Base-by-base conservation (phyloP, 1,140 invertebrate species). In the Phthorimaea operculella region DNA sequence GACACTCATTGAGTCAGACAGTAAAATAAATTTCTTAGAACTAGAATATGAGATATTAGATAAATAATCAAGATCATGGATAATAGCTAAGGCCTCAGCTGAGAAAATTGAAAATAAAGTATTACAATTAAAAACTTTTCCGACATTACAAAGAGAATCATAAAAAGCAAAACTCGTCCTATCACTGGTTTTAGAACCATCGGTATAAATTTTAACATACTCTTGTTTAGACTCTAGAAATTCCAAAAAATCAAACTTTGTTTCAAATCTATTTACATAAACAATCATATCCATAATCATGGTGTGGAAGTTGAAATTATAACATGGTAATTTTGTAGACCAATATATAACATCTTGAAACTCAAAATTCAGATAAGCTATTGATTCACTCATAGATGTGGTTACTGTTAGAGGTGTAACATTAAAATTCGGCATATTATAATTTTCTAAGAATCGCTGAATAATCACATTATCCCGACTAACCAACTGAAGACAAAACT, bases 1-100 rank as follows among this genome's bases (percentile, higher is more conserved):
- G 10, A 44, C 53, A 33, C 53, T 54, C 53, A 54, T 54, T 9
- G 53, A 54, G 21, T 54, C 53, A 48, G 53, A 48, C 33, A 54
- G n/a, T 34, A 54, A 48, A 34, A 54, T 11, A 54, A 48, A 33
- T 16, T 54, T 54, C 16, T 48, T 34, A 9, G 14, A 2, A 45
- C 16, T 6, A 11, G 16, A 18, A 48, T 34, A 54, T 28, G 17
- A 14, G 12, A 33, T 47, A 17, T 33, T 9, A 9, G 10, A 5
- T 11, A 54, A 48, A 17, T 54, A 33, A 4, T 34, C 14, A 18
- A 54, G 45, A 48, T 44, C 53, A 48, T 54, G 48, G 16, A 54
- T 54, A 14, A 54, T 47, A 11, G 21, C 53, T 17, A 54, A 48
- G 10, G 48, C 33, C 36, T 54, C 53, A 47, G 52, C 5, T 7